Percentiles rank a stretch among this genome's conserved stretches.
Conservation (phyloP, 2,888 invertebrate species). For the Melikaiella ostensackeni region DNA sequence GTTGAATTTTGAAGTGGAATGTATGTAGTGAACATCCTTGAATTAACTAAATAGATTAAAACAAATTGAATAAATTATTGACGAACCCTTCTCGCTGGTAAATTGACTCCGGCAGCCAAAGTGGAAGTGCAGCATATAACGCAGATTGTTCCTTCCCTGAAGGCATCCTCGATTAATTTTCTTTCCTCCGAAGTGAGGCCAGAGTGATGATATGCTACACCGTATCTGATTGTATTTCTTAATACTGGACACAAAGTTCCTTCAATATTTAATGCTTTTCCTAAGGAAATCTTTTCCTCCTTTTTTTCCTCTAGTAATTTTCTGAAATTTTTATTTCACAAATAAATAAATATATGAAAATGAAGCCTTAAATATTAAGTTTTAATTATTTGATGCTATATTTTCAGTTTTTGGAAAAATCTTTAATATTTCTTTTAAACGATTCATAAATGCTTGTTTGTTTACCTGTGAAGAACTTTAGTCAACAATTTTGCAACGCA, state of each 20-base stretch:
- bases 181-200: conserved; percentile 94
- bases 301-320: conserved; percentile 79
- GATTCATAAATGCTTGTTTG: neutral
- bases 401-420: too few species aligned
- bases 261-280: conserved; percentile 82
- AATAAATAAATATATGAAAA: conserved; percentile 7
- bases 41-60: neutral
- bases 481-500: conserved; percentile 90
- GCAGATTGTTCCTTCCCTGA: conserved; percentile 88
- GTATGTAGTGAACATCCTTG: too few species aligned
- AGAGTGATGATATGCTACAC: conserved; percentile 96
- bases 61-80: conserved; percentile 5
- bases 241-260: conserved; percentile 85
- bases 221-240: conserved; percentile 84
- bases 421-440: neutral
- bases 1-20: too few species aligned
- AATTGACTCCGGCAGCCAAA: conserved; percentile 97
- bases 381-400: too few species aligned
- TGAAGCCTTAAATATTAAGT: too few species aligned
- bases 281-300: conserved; percentile 81
- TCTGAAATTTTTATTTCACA: conserved; percentile 69
- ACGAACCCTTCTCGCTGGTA: conserved; percentile 90
- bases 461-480: conserved; percentile 79
- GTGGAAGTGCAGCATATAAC: conserved; percentile 97
- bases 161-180: conserved; percentile 89